Conservation (phyloP, 2,888 invertebrate genomes). For the Hemaris fuciformis region DNA sequence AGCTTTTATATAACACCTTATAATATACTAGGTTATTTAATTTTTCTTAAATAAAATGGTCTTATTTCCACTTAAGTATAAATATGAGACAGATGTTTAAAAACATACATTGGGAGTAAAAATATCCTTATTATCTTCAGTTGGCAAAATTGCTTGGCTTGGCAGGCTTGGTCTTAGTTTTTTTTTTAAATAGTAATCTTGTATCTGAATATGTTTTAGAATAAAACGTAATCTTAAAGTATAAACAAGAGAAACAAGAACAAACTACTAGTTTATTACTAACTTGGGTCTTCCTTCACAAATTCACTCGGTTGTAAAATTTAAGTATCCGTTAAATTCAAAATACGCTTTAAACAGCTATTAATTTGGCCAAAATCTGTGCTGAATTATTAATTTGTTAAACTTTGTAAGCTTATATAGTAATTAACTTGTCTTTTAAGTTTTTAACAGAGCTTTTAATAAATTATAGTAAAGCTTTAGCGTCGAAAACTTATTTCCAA, state of each 20-base stretch:
- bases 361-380: background rate
- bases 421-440: conserved; percentile 3
- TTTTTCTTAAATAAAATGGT: too few species aligned
- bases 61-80: too few species aligned
- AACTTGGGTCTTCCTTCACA: background rate
- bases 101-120: too few species aligned
- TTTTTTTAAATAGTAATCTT: too few species aligned
- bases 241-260: background rate
- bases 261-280: background rate
- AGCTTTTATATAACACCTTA: too few species aligned
- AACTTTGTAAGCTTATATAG: background rate
- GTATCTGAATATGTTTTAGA: too few species aligned
- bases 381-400: background rate
- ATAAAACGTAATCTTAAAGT: too few species aligned
- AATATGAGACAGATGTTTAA: too few species aligned
- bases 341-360: background rate
- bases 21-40: too few species aligned
- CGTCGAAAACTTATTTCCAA: background rate
- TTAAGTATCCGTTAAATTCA: background rate
- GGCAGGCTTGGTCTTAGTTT: too few species aligned
- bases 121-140: too few species aligned
- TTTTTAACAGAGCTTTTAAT: conserved; percentile 4
- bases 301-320: background rate
- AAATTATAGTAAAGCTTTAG: background rate
- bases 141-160: too few species aligned